These are phyloP conservation scores for Bradynema listronoti DNA, from an alignment of 1,140 invertebrate species.

Conservation along the genomic window DNA sequence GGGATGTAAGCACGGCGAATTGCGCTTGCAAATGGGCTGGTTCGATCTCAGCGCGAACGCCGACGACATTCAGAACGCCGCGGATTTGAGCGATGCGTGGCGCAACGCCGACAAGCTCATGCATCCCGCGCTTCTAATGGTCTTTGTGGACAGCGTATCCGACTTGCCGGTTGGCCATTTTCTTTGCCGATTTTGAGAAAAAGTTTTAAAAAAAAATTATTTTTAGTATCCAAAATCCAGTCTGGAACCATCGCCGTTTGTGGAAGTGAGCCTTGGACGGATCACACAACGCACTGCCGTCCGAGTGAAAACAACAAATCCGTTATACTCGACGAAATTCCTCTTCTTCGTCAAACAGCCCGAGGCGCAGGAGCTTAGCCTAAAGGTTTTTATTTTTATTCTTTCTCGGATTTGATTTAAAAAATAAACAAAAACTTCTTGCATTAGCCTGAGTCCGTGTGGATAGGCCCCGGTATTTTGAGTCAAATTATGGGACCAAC, in stretches of 20 bases:
- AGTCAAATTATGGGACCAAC: too few species aligned
- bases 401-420: too few species aligned
- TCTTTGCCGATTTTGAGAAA: background rate
- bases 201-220: background rate
- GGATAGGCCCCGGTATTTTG: too few species aligned
- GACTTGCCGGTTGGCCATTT: conserved; percentile 40
- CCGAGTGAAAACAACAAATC: conserved; percentile 49
- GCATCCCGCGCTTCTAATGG: conserved; percentile 51
- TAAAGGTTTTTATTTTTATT: conserved; percentile 31
- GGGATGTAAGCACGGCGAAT: conserved; percentile 56
- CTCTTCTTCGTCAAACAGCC: conserved; percentile 52
- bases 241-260: conserved; percentile 53
- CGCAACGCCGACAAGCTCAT: conserved; percentile 48
- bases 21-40: conserved; percentile 51
- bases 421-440: too few species aligned
- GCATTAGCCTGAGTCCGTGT: too few species aligned
- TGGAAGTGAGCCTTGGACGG: conserved; percentile 49
- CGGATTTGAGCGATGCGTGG: conserved; percentile 45
- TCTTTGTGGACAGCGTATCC: conserved; percentile 52
- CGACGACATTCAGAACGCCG: conserved; percentile 2
- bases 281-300: conserved; percentile 48
- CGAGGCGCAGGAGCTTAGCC: conserved; percentile 49
- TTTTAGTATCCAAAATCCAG: conserved; percentile 43
- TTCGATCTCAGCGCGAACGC: conserved; percentile 41
- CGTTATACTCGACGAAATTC: conserved; percentile 43